Evolutionary conservation across 2,797 vertebrate genomes (phyloP).

Genomic region (Alauda arvensis): DNA sequence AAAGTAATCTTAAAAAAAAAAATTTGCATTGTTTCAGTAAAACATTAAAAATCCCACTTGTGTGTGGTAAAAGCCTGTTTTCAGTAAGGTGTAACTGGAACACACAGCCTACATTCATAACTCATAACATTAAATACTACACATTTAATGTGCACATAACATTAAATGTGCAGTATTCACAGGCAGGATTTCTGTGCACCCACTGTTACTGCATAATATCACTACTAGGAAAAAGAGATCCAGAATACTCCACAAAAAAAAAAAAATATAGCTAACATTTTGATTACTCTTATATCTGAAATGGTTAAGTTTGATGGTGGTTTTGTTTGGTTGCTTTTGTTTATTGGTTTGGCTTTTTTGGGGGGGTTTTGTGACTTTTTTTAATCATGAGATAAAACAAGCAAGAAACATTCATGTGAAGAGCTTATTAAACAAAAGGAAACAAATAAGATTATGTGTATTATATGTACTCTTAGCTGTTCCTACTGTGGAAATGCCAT

Average conservation of each 20-base stretch:
- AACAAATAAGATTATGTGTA: neutral
- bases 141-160: no score
- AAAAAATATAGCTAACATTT: neutral
- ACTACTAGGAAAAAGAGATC: neutral
- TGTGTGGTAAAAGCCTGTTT: neutral
- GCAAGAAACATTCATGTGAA: neutral
- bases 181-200: neutral
- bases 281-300: neutral
- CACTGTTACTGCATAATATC: neutral
- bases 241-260: neutral
- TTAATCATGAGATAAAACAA: neutral
- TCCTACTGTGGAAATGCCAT: neutral
- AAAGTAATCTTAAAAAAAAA: neutral
- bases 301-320: neutral
- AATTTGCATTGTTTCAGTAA: neutral
- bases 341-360: neutral
- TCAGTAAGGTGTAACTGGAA: neutral
- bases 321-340: neutral
- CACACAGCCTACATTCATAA: neutral
- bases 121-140: no score
- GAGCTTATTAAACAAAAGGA: neutral
- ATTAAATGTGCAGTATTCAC: neutral
- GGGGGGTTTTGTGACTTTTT: fast-evolving
- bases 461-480: neutral
- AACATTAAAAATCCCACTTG: neutral